Conservation (phyloP, 2,113 vertebrate genomes). For the Tor tambroides region DNA sequence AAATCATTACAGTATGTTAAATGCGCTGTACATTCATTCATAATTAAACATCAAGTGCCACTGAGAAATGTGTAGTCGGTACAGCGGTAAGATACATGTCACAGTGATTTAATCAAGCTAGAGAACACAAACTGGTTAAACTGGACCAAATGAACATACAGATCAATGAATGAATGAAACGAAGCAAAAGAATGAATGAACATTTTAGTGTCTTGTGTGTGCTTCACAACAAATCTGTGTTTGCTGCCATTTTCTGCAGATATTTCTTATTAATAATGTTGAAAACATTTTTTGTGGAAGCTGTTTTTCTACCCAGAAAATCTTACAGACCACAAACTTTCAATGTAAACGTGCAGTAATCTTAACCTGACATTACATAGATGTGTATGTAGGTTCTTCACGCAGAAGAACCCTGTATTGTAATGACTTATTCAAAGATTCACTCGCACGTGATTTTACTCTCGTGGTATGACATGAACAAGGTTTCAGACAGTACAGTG, state of each 20-base stretch:
- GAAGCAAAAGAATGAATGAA: background rate
- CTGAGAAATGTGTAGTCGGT: background rate
- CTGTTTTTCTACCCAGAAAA: background rate
- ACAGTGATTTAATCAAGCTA: background rate
- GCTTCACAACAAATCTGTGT: background rate
- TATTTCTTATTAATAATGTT: background rate
- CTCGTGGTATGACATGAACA: background rate
- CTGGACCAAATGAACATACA: background rate
- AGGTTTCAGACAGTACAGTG: background rate
- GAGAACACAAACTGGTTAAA: background rate
- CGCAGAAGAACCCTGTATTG: background rate
- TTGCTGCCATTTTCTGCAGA: background rate
- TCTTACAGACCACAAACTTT: background rate
- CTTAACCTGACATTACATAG: background rate
- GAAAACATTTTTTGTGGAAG: background rate
- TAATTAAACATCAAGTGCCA: background rate
- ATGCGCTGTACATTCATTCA: background rate
- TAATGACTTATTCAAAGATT: background rate
- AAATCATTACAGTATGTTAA: too few species aligned
- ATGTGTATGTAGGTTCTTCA: background rate
- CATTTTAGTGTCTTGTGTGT: background rate
- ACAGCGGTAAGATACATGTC: background rate
- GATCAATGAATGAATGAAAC: background rate
- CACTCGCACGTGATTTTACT: too few species aligned
- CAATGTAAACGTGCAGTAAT: background rate